Evolutionary conservation across 2,888 invertebrate species (phyloP).

Genomic region (Pelosia muscerda): DNA sequence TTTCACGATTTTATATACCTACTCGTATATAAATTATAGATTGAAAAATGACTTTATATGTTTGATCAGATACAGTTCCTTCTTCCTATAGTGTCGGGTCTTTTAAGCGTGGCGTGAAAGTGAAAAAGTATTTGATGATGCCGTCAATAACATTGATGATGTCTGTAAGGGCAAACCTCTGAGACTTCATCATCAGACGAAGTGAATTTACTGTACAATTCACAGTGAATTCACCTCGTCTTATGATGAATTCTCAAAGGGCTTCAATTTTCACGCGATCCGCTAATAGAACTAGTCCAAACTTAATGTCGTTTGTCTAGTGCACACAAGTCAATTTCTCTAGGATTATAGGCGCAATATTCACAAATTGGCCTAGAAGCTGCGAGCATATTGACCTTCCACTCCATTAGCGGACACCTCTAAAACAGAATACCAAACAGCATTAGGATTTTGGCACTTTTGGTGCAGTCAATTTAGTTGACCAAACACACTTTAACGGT

Average conservation of each 20-base stretch:
- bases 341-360: conserved; percentile 32
- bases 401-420: conserved; percentile 35
- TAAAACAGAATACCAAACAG: conserved; percentile 41
- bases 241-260: neutral
- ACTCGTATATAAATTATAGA: too few relatives aligned
- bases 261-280: neutral
- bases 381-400: conserved; percentile 34
- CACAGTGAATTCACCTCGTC: too few relatives aligned
- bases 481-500: neutral
- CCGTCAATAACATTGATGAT: too few relatives aligned
- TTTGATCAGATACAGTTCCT: too few relatives aligned
- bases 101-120: too few relatives aligned
- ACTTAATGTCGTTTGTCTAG: neutral
- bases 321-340: conserved; percentile 23
- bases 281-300: neutral
- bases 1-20: too few relatives aligned
- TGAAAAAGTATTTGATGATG: too few relatives aligned
- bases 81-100: too few relatives aligned
- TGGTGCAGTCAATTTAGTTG: conserved; percentile 7
- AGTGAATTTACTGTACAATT: too few relatives aligned
- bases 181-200: too few relatives aligned
- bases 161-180: too few relatives aligned
- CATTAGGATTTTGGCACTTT: conserved; percentile 25
- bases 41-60: too few relatives aligned
- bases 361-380: conserved; percentile 43